phyloP scores from a whole-genome alignment of 2,888 invertebrate species.

The Pseudococcus viburni region DNA sequence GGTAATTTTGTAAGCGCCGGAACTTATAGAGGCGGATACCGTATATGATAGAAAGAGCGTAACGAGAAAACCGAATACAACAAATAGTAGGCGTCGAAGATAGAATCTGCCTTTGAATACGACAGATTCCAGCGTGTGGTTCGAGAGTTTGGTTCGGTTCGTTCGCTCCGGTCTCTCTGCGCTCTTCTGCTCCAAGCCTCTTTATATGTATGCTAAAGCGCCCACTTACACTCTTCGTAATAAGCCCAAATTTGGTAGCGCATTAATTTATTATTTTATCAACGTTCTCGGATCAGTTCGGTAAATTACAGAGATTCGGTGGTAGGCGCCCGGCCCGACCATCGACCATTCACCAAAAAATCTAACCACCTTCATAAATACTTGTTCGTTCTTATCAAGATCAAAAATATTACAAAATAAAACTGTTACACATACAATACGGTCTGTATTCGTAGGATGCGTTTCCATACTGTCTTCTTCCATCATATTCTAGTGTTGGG shows the following conservation, averaged over 20 bases:
- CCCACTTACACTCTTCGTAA: conserved; percentile 63
- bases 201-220: conserved; percentile 42
- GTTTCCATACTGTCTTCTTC: not conserved
- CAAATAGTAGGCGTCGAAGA: conserved; percentile 59
- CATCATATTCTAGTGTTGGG: not conserved
- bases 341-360: conserved; percentile 59
- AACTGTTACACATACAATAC: conserved; percentile 44
- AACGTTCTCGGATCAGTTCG: conserved; percentile 64
- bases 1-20: conserved; percentile 57
- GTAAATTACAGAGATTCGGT: conserved; percentile 66
- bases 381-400: conserved; percentile 60
- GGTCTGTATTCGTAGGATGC: conserved; percentile 20
- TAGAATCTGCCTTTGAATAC: conserved; percentile 64
- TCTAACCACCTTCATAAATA: conserved; percentile 61
- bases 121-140: conserved; percentile 61
- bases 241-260: conserved; percentile 65
- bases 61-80: conserved; percentile 46
- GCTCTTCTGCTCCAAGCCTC: not conserved
- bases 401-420: conserved; percentile 59
- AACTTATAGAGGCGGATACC: conserved; percentile 55
- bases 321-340: conserved; percentile 53
- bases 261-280: conserved; percentile 65
- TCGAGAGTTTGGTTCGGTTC: conserved; percentile 10
- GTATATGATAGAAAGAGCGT: conserved; percentile 46
- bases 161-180: not conserved